Conservation (phyloP, 2,888 invertebrate species). For the Yponomeuta cagnagella region DNA sequence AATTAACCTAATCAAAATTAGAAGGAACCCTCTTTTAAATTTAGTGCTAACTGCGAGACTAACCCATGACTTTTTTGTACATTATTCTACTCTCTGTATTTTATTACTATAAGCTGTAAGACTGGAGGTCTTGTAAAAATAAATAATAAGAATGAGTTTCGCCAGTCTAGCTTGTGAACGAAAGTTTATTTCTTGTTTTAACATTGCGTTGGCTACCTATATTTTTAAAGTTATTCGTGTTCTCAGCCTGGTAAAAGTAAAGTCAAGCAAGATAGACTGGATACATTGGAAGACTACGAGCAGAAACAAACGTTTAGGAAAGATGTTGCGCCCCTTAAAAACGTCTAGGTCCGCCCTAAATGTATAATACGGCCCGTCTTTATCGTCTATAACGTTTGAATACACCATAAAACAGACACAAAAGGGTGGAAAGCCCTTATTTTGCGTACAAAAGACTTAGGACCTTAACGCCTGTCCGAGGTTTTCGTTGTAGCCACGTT, state of each 20-base stretch:
- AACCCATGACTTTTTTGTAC: no score
- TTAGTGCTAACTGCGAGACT: no score
- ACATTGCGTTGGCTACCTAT: no score
- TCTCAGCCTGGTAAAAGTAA: background rate
- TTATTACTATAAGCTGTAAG: no score
- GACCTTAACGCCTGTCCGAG: background rate
- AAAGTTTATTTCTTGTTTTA: no score
- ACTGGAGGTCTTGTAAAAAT: no score
- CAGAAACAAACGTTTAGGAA: background rate
- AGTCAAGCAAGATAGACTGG: background rate
- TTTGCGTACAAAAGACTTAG: conserved; percentile 10
- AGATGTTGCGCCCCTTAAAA: background rate
- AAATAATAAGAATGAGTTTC: no score
- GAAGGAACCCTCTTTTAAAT: no score
- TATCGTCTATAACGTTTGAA: conserved; percentile 54
- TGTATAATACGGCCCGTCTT: conserved; percentile 39
- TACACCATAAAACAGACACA: conserved; percentile 41
- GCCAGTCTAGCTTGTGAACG: no score
- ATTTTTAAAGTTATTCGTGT: no score
- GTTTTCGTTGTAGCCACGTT: background rate
- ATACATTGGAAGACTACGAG: background rate
- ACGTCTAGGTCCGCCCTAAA: background rate
- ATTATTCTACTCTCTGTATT: no score
- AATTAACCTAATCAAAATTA: no score
- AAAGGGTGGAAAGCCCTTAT: conserved; percentile 25